Conservation (phyloP, 2,797 vertebrate species). For the Enteromius anoplus region DNA sequence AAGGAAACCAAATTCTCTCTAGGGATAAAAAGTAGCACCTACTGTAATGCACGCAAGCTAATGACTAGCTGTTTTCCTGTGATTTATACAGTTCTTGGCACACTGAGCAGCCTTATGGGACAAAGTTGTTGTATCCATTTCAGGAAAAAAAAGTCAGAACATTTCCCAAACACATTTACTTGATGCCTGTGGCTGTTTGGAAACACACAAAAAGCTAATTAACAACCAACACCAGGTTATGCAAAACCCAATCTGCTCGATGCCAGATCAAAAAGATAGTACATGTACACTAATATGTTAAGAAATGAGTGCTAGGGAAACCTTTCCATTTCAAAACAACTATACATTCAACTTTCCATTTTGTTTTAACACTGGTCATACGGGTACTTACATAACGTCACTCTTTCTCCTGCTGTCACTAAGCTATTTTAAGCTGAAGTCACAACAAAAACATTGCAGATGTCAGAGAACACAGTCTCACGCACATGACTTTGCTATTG, state of each 20-base stretch:
- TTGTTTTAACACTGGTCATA: background rate
- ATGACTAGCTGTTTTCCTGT: background rate
- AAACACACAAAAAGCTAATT: conserved; percentile 2
- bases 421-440: background rate
- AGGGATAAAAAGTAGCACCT: conserved; percentile 6
- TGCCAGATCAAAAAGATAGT: background rate
- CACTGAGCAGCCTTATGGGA: background rate
- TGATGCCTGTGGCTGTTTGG: background rate
- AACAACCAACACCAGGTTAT: background rate
- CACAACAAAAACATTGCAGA: background rate
- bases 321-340: background rate
- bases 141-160: background rate
- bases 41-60: background rate
- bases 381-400: background rate
- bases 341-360: background rate
- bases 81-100: conserved; percentile 6
- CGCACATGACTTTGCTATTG: background rate
- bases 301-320: background rate
- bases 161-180: background rate
- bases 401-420: background rate
- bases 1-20: conserved; percentile 18
- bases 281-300: background rate
- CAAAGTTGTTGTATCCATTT: background rate
- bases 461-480: background rate
- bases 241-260: background rate